Conservation (phyloP, 2,797 vertebrate species). For the Craterocephalus amniculus region DNA sequence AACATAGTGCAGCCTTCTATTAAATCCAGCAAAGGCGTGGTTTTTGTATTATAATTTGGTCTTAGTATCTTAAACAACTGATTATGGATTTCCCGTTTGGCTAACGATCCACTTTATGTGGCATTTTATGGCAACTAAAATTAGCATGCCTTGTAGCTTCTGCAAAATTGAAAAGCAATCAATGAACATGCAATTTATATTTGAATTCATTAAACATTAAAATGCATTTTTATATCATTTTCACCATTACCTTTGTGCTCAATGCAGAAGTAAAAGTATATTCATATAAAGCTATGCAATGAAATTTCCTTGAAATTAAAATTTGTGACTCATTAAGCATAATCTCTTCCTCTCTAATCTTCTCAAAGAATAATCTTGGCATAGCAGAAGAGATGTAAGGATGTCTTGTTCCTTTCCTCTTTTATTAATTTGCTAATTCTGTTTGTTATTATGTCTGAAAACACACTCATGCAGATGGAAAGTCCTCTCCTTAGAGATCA, state of each 20-base stretch:
- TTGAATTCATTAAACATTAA: neutral
- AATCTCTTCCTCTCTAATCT: conserved; percentile 56
- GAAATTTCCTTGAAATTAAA: conserved; percentile 49
- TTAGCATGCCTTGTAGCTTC: conserved; percentile 5
- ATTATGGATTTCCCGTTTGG: conserved; percentile 81
- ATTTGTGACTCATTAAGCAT: conserved; percentile 62
- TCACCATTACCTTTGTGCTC: conserved; percentile 26
- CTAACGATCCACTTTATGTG: conserved; percentile 75
- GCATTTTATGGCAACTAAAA: conserved; percentile 82
- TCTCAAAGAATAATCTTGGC: conserved; percentile 46
- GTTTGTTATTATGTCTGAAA: conserved; percentile 65
- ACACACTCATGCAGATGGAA: conserved; percentile 85
- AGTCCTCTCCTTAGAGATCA: conserved; percentile 83
- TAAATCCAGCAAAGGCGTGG: conserved; percentile 41
- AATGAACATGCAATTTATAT: conserved; percentile 20
- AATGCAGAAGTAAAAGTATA: conserved; percentile 30
- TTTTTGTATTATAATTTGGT: conserved; percentile 26
- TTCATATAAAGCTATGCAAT: conserved; percentile 32
- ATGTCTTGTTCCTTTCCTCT: conserved; percentile 16
- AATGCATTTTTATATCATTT: conserved; percentile 46
- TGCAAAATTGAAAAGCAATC: conserved; percentile 4
- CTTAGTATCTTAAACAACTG: conserved; percentile 77
- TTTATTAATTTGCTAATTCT: conserved; percentile 53
- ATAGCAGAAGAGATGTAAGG: conserved; percentile 12
- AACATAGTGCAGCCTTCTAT: conserved; percentile 34